These are phyloP conservation scores for Gibbula magus DNA, from an alignment of 2,888 invertebrate genomes.

Conservation along the genomic window DNA sequence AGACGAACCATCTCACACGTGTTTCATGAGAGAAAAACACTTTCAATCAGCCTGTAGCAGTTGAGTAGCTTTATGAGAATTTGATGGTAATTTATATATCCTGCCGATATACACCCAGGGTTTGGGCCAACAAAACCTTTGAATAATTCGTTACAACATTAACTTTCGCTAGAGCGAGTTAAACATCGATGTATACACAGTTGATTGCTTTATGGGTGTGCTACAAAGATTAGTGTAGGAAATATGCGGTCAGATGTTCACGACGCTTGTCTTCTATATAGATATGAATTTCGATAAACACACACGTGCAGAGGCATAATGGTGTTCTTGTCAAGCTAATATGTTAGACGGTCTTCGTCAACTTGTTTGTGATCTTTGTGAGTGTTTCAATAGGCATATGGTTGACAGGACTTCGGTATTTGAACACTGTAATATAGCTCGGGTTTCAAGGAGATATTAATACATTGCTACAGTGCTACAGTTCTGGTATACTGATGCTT, in stretches of 20 bases:
- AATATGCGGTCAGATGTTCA: constrained; percentile 6
- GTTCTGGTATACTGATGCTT: too few species aligned
- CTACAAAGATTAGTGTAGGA: neutral
- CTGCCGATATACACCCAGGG: constrained; percentile 3
- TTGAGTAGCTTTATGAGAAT: neutral
- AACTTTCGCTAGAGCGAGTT: neutral
- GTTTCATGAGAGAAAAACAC: neutral
- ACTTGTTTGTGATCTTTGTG: neutral
- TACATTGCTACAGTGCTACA: too few species aligned
- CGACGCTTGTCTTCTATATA: neutral
- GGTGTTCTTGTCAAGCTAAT: neutral
- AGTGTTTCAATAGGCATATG: too few species aligned
- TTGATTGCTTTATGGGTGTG: neutral
- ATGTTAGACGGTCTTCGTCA: neutral
- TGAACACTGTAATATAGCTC: too few species aligned
- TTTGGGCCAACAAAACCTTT: neutral
- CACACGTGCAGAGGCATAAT: constrained; percentile 1
- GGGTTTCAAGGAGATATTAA: too few species aligned
- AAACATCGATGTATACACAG: neutral
- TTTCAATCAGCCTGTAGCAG: neutral
- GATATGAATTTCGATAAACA: neutral
- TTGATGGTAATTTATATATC: constrained; percentile 13
- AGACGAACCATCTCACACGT: neutral
- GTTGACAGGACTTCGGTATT: too few species aligned
- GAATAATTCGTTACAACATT: constrained; percentile 13